Percentiles rank a stretch among this genome's conserved stretches.
These are phyloP conservation scores for Eleginops maclovinus DNA, from an alignment of 2,113 vertebrate genomes.

Conservation along the genomic window DNA sequence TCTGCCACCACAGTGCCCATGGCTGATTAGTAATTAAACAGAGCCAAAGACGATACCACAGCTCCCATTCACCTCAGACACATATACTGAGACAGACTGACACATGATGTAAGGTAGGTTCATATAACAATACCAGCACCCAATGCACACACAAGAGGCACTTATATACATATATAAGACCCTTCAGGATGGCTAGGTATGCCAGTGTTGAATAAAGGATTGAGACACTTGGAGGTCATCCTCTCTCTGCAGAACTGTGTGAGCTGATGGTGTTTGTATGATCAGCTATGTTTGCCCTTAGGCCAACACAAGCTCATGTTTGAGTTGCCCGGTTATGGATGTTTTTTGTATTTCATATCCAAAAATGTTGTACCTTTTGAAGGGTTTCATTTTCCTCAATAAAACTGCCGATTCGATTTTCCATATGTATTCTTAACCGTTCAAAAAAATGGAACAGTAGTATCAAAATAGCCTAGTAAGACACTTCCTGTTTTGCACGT, in stretches of 20 bases:
- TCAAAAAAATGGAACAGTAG: not conserved
- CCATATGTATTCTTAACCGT: not conserved
- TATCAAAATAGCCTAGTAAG: not conserved
- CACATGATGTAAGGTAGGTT: conserved; percentile 10
- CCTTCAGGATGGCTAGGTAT: not conserved
- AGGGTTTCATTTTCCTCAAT: too few relatives aligned
- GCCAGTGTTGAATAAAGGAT: conserved; percentile 20
- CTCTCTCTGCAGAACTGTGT: not conserved
- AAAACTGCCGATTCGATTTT: not conserved
- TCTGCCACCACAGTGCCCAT: conserved; percentile 46
- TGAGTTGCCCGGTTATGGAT: not conserved
- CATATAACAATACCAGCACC: conserved; percentile 9
- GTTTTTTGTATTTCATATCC: not conserved
- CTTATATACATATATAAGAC: not conserved
- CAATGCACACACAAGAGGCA: not conserved
- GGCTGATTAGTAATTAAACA: conserved; percentile 81
- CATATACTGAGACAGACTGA: conserved; percentile 45
- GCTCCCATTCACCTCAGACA: conserved; percentile 58
- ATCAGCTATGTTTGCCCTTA: not conserved
- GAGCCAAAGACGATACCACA: conserved; percentile 71
- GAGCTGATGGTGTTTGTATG: not conserved
- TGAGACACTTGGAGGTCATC: conserved; percentile 19
- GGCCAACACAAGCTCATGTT: not conserved
- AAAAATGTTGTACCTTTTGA: not conserved
- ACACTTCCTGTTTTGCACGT: conserved; percentile 18